phyloP scores from a whole-genome alignment of 1,140 invertebrate species.

The Galleria mellonella region DNA sequence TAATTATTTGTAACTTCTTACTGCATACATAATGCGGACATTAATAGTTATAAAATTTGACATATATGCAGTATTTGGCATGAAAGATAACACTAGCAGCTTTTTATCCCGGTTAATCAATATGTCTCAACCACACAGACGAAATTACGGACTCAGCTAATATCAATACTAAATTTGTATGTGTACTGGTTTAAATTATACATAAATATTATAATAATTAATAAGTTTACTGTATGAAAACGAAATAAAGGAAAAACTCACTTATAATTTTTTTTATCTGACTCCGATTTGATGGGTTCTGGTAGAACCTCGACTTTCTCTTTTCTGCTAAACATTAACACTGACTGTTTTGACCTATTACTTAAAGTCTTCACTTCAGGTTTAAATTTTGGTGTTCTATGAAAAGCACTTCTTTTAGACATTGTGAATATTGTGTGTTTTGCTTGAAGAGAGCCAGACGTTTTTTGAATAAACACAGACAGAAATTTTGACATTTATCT shows the following conservation, averaged over 20 bases:
- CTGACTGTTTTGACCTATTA: slow-evolving; percentile 20
- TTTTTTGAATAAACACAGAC: slow-evolving; percentile 59
- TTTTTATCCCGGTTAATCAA: too few species aligned
- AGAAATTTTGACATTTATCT: slow-evolving; percentile 68
- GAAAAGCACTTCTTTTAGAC: slow-evolving; percentile 58
- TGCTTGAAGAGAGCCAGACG: slow-evolving; percentile 33
- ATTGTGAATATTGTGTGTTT: slow-evolving; percentile 30
- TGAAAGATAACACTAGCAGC: too few species aligned
- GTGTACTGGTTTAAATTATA: too few species aligned
- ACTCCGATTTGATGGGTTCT: slow-evolving; percentile 58
- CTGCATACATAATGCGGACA: too few species aligned
- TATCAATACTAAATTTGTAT: too few species aligned
- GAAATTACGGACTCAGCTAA: too few species aligned
- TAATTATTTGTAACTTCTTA: too few species aligned
- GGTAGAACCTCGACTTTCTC: slow-evolving; percentile 57
- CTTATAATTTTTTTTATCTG: slow-evolving; percentile 68
- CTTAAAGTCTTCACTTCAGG: slow-evolving; percentile 46
- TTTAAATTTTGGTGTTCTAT: slow-evolving; percentile 53
- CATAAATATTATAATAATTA: too few species aligned
- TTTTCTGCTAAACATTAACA: slow-evolving; percentile 24
- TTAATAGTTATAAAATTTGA: too few species aligned
- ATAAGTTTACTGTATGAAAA: too few species aligned
- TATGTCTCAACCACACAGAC: too few species aligned
- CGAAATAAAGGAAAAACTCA: slow-evolving; percentile 20
- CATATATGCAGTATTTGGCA: too few species aligned